Evolutionary conservation across 1,140 invertebrate genomes (phyloP).

Genomic region (Trachymyrmex cornetzi): DNA sequence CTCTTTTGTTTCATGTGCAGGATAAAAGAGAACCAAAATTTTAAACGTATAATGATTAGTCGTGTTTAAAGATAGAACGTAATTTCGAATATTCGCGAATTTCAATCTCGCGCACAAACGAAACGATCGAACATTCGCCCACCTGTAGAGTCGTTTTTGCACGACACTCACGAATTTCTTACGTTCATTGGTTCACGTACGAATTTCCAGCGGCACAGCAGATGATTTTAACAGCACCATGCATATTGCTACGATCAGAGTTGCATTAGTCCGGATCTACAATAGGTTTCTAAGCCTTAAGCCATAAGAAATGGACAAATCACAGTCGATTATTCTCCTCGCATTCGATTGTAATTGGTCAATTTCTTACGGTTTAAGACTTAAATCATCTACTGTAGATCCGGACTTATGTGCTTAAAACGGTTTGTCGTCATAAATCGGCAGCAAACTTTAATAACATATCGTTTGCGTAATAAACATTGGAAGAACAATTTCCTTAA

Average conservation of each 20-base stretch:
- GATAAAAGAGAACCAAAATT: not conserved
- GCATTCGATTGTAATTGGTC: no score
- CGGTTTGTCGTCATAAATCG: not conserved
- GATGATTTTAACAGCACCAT: conserved; percentile 25
- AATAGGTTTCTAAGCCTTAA: no score
- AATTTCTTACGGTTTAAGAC: no score
- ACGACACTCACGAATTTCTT: conserved; percentile 56
- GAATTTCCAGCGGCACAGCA: not conserved
- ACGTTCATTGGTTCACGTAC: conserved; percentile 36
- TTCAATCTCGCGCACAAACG: conserved; percentile 1
- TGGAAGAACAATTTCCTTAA: no score
- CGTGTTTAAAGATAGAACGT: not conserved
- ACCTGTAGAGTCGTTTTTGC: conserved; percentile 72
- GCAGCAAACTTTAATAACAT: not conserved
- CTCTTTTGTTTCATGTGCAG: no score
- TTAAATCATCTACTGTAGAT: no score
- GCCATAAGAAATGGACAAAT: no score
- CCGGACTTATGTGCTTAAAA: conserved; percentile 15
- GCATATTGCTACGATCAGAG: conserved; percentile 17
- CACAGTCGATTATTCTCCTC: no score
- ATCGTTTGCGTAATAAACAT: not conserved
- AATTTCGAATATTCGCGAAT: conserved; percentile 23
- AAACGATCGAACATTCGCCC: conserved; percentile 47
- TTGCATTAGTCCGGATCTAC: not conserved
- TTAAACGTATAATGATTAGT: not conserved